Conservation (phyloP, 1,140 invertebrate genomes). For the Calephelis nemesis region DNA sequence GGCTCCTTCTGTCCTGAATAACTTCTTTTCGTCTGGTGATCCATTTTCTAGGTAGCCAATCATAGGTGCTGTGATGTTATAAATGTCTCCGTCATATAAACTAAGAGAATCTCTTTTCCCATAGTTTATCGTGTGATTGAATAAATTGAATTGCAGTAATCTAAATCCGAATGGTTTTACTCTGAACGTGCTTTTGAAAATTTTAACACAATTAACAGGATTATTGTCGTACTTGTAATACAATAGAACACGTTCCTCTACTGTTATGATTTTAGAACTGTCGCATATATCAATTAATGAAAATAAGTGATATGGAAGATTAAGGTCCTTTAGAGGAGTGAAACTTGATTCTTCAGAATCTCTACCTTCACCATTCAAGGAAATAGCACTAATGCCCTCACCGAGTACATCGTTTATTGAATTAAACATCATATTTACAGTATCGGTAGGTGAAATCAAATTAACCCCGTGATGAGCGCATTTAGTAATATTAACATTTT, state of each 20-base stretch:
- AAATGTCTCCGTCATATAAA: constrained; percentile 95
- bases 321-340: constrained; percentile 88
- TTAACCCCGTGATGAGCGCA: constrained; percentile 96
- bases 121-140: constrained; percentile 91
- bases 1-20: constrained; percentile 87
- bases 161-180: constrained; percentile 94
- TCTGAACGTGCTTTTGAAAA: constrained; percentile 91
- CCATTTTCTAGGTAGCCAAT: constrained; percentile 87
- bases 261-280: constrained; percentile 92
- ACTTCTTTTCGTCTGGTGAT: constrained; percentile 85
- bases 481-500: constrained; percentile 89
- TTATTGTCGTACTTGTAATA: constrained; percentile 99
- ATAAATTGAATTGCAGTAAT: constrained; percentile 95
- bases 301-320: constrained; percentile 96
- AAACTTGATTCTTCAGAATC: constrained; percentile 93
- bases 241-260: constrained; percentile 94
- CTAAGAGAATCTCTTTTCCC: constrained; percentile 91
- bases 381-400: constrained; percentile 92
- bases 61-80: constrained; percentile 88
- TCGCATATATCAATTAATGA: constrained; percentile 98
- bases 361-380: constrained; percentile 94
- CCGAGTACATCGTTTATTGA: constrained; percentile 92
- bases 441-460: constrained; percentile 91
- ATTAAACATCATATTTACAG: constrained; percentile 84
- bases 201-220: constrained; percentile 98